Percentiles rank a stretch among this genome's conserved stretches.
Evolutionary conservation across 1,140 invertebrate genomes (phyloP).

Genomic region (Whitmania pigra): DNA sequence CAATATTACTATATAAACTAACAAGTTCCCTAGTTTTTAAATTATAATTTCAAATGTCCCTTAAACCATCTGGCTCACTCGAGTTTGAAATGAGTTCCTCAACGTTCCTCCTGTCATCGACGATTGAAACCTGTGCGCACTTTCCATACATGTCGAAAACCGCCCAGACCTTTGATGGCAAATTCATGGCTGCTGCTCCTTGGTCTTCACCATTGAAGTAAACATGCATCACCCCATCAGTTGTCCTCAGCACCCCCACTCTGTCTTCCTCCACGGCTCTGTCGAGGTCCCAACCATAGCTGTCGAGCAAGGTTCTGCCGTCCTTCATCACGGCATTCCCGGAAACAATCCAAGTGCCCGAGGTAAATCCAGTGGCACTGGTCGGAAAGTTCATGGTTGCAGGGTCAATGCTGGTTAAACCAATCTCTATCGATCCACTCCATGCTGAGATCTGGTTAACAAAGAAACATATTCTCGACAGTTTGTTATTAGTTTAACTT

Average conservation of each 20-base stretch:
- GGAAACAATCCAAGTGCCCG: constrained; percentile 79
- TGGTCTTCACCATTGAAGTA: constrained; percentile 77
- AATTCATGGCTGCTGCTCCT: constrained; percentile 63
- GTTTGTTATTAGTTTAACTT: neutral
- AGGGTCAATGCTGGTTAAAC: constrained; percentile 71
- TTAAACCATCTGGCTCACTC: no score
- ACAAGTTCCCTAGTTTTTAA: no score
- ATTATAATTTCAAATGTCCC: no score
- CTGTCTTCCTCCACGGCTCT: constrained; percentile 69
- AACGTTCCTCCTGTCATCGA: constrained; percentile 28
- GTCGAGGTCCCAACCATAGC: constrained; percentile 65
- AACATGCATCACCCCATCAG: constrained; percentile 67
- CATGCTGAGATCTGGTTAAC: constrained; percentile 46
- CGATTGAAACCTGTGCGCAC: constrained; percentile 66
- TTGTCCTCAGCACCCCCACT: constrained; percentile 37
- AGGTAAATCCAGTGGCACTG: constrained; percentile 66
- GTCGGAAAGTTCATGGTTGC: constrained; percentile 64
- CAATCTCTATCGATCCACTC: constrained; percentile 83
- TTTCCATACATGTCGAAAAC: constrained; percentile 83
- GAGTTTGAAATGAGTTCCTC: constrained; percentile 6
- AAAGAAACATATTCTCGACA: constrained; percentile 6
- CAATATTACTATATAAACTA: no score
- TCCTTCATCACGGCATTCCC: constrained; percentile 70
- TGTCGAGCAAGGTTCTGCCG: constrained; percentile 61
- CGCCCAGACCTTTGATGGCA: constrained; percentile 65